Evolutionary conservation across 2,113 vertebrate species (phyloP).

Genomic region (Capra hircus): DNA sequence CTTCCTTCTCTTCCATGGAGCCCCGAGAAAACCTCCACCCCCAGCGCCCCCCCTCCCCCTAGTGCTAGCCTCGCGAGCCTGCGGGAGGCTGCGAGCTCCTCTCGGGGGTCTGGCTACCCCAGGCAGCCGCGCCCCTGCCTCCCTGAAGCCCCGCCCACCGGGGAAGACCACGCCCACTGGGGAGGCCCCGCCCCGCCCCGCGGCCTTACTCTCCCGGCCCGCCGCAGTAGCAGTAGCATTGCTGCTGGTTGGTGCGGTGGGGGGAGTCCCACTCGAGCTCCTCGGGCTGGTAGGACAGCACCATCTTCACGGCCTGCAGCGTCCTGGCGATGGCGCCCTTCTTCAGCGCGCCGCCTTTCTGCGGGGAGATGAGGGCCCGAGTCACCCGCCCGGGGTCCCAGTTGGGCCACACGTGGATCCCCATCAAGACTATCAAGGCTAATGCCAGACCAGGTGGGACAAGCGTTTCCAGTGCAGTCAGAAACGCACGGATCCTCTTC

Average conservation of each 20-base stretch:
- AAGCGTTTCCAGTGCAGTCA: not conserved
- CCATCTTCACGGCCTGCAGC: slow-evolving; percentile 93
- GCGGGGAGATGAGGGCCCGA: not conserved
- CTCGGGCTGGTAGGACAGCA: slow-evolving; percentile 89
- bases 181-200: not conserved
- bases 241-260: slow-evolving; percentile 95
- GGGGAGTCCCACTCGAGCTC: slow-evolving; percentile 94
- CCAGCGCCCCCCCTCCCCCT: fast-evolving
- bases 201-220: slow-evolving; percentile 92
- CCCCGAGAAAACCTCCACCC: not conserved
- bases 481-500: not conserved
- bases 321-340: slow-evolving; percentile 92
- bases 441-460: not conserved
- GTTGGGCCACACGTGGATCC: not conserved
- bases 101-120: not conserved
- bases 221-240: slow-evolving; percentile 96
- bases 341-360: slow-evolving; percentile 97
- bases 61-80: not conserved
- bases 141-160: not conserved
- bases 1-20: not conserved
- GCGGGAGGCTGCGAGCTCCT: not conserved
- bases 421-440: not conserved
- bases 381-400: not conserved
- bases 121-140: not conserved
- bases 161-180: not conserved